A percentile compares a stretch with the other conserved stretches of the same genome.
Evolutionary conservation across 2,113 vertebrate genomes (phyloP).

Genomic region (Myodes glareolus): DNA sequence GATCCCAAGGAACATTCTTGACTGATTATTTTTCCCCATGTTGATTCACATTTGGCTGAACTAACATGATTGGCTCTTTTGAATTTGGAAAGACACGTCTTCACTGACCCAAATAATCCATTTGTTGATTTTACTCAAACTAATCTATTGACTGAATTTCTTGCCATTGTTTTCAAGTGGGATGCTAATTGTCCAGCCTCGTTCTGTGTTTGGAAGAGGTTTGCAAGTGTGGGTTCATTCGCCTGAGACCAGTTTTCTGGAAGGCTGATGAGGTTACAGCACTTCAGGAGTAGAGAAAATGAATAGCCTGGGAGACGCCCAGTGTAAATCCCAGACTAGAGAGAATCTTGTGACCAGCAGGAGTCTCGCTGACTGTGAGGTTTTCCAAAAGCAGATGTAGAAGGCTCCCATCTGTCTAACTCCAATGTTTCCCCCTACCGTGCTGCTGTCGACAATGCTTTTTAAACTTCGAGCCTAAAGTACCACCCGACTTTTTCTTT

Average conservation of each 20-base stretch:
- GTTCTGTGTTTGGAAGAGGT: not conserved
- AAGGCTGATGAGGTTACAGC: not conserved
- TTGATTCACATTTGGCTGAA: constrained; percentile 48
- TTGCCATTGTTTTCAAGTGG: constrained; percentile 30
- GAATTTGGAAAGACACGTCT: not conserved
- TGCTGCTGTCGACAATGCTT: not conserved
- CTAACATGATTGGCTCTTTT: constrained; percentile 17
- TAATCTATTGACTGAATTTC: constrained; percentile 27
- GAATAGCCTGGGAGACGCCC: not conserved
- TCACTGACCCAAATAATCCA: constrained; percentile 1
- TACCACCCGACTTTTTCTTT: constrained; percentile 38
- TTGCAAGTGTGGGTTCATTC: constrained; percentile 12
- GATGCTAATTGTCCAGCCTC: not conserved
- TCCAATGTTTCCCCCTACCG: not conserved
- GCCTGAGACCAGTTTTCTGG: not conserved
- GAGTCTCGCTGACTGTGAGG: not conserved
- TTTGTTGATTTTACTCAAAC: constrained; percentile 43
- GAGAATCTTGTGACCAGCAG: constrained; percentile 11
- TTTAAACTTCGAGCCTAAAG: constrained; percentile 24
- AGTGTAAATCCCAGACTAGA: constrained; percentile 1
- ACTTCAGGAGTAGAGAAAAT: constrained; percentile 37
- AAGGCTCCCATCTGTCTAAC: constrained; percentile 47
- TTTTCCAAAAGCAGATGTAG: constrained; percentile 43
- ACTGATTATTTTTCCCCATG: constrained; percentile 12
- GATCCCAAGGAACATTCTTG: constrained; percentile 20